Evolutionary conservation across 2,888 invertebrate species (phyloP).

Genomic region (Smittia sp.): DNA sequence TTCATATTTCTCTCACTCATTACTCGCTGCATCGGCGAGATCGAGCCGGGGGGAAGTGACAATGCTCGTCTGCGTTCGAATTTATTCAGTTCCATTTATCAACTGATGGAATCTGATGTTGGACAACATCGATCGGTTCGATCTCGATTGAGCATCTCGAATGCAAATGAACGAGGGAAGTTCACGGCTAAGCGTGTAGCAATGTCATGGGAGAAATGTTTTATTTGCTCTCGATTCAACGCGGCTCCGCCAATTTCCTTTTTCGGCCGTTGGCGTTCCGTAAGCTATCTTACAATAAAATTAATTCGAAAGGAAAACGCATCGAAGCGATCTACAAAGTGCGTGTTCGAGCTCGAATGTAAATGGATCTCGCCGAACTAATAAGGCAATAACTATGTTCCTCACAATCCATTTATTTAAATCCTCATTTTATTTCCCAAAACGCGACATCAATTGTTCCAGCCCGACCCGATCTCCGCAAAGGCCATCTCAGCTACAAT

Average conservation of each 20-base stretch:
- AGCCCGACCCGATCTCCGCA: not conserved
- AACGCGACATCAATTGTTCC: slow-evolving; percentile 15
- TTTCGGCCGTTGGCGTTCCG: not conserved
- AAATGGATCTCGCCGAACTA: not conserved
- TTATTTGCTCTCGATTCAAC: not conserved
- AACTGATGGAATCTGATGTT: not conserved
- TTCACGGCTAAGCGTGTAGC: not conserved
- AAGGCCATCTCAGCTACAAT: not conserved
- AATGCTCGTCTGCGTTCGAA: not conserved
- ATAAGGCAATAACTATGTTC: not conserved
- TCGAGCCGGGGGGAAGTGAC: not conserved
- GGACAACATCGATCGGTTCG: not conserved
- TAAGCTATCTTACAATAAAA: not conserved
- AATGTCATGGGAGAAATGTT: not conserved
- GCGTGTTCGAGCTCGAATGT: not conserved
- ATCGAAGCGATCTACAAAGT: not conserved
- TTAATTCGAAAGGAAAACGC: not conserved
- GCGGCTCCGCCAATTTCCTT: not conserved
- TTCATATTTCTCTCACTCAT: slow-evolving; percentile 16
- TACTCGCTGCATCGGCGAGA: not conserved
- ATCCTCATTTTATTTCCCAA: not conserved
- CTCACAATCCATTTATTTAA: not conserved
- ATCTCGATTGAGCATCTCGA: not conserved
- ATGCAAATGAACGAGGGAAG: no score
- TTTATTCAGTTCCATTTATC: not conserved